Base-by-base conservation (phyloP, 1,140 invertebrate species). In the Cotesia typhae region DNA sequence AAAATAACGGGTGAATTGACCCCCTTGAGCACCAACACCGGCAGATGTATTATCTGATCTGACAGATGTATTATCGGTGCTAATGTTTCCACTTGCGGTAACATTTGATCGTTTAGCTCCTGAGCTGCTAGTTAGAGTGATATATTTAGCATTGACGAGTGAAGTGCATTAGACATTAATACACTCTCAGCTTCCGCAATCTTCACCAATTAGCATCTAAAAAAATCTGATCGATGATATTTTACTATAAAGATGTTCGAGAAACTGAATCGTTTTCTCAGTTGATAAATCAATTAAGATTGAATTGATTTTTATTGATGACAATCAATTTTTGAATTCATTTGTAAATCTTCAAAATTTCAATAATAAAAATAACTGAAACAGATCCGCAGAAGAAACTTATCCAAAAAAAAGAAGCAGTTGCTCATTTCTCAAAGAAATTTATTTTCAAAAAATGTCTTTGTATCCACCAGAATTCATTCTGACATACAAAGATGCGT, bases 1-100 rank as follows among this genome's bases (percentile, higher is more conserved):
- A 55, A 55, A 3, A 55, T 55, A 55, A 55, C 53, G 53, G 53
- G 53, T 55, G 57, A 59, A 59, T 59, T 28, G 57, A 59, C 20
- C 5, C 14, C 4, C 20, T 7, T 6, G 9, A 28, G 14, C 4
- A 59, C 14, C n/a, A 14, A 55, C 3, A 67, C 28, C 51, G 47
- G 51, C 41, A 47, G 38, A 14, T 28, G 28, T 28, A 28, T 28
- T 55, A 55, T 37, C 63, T n/a, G 61, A 64, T 64, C 64, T 37
- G 64, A 66, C 41, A 47, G 41, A 47, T 47, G 5, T 66, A 66
- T 28, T 28, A 28, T 52, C 61, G 36, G 61, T 64, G 61, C 28
- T 64, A 64, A 64, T 64, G 61, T 64, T 64, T 64, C 12, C 61
- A 64, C 36, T 64, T 4, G 6, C 12, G 37, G 61, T 5, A 37